Conservation (phyloP, 2,797 vertebrate species). For the Sphaeramia orbicularis region DNA sequence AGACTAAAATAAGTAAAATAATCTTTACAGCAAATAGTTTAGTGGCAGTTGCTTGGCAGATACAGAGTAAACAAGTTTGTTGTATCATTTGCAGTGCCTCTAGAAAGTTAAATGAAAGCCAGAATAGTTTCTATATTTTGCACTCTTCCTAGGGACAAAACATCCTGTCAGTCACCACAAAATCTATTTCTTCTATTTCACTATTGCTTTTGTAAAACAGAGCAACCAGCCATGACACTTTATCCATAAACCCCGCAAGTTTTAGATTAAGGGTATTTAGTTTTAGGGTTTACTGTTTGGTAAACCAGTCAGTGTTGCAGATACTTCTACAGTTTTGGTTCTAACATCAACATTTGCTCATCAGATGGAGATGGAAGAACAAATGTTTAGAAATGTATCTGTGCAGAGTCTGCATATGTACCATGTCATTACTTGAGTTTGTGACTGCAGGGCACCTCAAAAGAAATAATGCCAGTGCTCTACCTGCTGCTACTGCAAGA, state of each 20-base stretch:
- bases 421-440: conserved; percentile 31
- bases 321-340: conserved; percentile 55
- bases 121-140: conserved; percentile 15
- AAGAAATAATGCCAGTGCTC: conserved; percentile 9
- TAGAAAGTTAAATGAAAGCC: conserved; percentile 17
- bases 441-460: conserved; percentile 24
- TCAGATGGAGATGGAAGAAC: conserved; percentile 32
- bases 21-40: conserved; percentile 45
- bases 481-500: neutral
- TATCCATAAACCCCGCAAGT: conserved; percentile 6
- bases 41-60: conserved; percentile 45
- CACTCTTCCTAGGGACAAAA: conserved; percentile 5
- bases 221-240: conserved; percentile 7
- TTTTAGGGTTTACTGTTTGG: conserved; percentile 10
- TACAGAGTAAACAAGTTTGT: conserved; percentile 45
- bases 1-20: conserved; percentile 59
- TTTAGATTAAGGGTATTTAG: conserved; percentile 19
- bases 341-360: conserved; percentile 44
- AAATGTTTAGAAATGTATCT: conserved; percentile 48
- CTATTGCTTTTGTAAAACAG: conserved; percentile 24
- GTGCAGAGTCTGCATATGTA: conserved; percentile 38
- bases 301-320: conserved; percentile 25
- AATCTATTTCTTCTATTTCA: too few species aligned
- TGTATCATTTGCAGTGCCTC: conserved; percentile 20
- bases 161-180: conserved; percentile 7